Percentiles rank a stretch among this genome's conserved stretches.
phyloP scores from a whole-genome alignment of 2,797 vertebrate species.

The Rallus crepitans region DNA sequence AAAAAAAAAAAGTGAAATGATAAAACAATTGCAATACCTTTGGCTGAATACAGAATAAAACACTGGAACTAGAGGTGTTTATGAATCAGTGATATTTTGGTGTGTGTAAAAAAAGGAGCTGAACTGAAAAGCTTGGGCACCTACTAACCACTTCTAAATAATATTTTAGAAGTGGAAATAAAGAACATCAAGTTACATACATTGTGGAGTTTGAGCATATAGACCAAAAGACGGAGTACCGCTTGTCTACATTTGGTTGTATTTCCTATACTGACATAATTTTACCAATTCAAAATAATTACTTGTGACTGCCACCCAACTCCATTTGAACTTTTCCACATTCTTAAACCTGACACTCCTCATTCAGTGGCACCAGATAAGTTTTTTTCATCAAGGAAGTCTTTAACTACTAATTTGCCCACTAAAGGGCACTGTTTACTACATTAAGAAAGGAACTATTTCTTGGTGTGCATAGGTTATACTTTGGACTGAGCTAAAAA shows the following conservation, averaged over 20 bases:
- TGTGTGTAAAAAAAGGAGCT: neutral
- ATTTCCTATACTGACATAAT: neutral
- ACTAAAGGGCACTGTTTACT: slow-evolving; percentile 25
- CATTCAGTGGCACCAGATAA: neutral
- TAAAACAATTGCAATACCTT: neutral
- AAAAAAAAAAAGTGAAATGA: neutral
- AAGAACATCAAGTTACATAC: neutral
- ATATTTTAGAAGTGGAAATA: neutral
- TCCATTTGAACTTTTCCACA: neutral
- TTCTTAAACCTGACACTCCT: neutral
- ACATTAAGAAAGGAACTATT: neutral
- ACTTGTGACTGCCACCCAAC: neutral
- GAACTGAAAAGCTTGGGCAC: neutral
- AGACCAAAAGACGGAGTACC: neutral
- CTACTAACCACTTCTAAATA: neutral
- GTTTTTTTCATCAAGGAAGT: neutral
- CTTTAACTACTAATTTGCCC: slow-evolving; percentile 26
- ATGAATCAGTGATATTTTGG: neutral
- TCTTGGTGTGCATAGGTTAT: neutral
- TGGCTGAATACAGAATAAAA: neutral
- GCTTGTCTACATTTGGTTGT: neutral
- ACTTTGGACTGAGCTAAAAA: neutral
- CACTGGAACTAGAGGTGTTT: neutral
- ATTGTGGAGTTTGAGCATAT: neutral
- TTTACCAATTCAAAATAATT: neutral